Conservation (phyloP, 2,888 invertebrate genomes). For the Ommatoiulus sabulosus region DNA sequence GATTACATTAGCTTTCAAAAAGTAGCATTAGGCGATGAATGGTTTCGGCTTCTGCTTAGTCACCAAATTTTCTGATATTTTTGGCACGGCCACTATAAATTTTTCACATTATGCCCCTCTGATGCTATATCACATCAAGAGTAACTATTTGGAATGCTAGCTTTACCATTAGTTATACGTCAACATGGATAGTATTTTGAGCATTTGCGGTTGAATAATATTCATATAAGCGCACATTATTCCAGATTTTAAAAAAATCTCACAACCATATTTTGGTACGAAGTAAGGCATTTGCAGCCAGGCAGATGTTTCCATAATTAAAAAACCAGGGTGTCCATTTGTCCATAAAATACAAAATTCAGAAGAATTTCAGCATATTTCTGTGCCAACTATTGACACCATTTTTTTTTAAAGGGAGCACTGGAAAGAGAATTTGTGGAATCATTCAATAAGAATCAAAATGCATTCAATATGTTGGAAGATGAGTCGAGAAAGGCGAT, state of each 20-base stretch:
- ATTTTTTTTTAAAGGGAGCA: neutral
- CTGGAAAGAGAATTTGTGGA: neutral
- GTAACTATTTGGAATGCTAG: neutral
- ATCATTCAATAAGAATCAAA: neutral
- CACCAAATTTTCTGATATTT: neutral
- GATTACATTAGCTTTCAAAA: neutral
- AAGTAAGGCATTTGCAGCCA: constrained; percentile 35
- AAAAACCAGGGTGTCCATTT: neutral
- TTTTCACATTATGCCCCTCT: neutral
- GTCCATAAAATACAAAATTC: neutral
- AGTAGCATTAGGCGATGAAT: neutral
- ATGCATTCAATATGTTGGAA: no score
- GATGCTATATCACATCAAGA: neutral
- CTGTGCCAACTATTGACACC: neutral
- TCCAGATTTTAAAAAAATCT: constrained; percentile 2
- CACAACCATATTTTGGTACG: constrained; percentile 4
- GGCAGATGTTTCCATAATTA: neutral
- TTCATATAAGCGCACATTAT: neutral
- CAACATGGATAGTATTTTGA: neutral
- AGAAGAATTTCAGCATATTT: neutral
- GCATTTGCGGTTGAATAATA: constrained; percentile 2
- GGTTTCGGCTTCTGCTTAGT: neutral
- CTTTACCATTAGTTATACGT: neutral
- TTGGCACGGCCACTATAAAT: neutral
- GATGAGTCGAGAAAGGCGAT: no score